A percentile compares a stretch with the other conserved stretches of the same genome.
These are phyloP conservation scores for Drosophila algonquin DNA, from an alignment of 2,888 invertebrate genomes.

Conservation along the genomic window DNA sequence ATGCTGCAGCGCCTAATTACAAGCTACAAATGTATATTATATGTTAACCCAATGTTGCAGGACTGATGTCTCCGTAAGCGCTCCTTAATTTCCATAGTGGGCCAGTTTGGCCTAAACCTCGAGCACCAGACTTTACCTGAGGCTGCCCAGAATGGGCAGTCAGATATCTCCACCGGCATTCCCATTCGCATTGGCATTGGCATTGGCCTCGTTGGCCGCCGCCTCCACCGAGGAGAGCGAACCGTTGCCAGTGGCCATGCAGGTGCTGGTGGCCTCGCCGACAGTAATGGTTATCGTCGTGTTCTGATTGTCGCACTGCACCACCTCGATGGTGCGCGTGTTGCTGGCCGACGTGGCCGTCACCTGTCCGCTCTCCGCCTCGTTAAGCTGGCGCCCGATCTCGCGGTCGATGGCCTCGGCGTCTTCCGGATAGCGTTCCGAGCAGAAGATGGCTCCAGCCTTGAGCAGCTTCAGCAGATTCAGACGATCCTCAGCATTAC, in stretches of 20 bases:
- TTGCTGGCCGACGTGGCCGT: constrained; percentile 51
- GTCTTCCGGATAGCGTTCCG: constrained; percentile 83
- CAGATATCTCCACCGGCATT: constrained; percentile 78
- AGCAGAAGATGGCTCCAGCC: constrained; percentile 83
- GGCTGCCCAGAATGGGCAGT: constrained; percentile 83
- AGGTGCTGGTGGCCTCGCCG: constrained; percentile 61
- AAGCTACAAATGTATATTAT: constrained; percentile 70
- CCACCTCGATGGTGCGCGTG: constrained; percentile 80
- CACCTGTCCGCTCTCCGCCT: constrained; percentile 65
- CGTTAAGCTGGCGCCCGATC: constrained; percentile 80
- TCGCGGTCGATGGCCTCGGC: constrained; percentile 83
- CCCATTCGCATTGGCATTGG: constrained; percentile 60
- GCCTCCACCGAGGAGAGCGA: constrained; percentile 35
- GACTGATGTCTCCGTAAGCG: constrained; percentile 63
- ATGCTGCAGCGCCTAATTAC: constrained; percentile 46
- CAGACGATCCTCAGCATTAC: constrained; percentile 94
- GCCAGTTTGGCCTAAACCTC: constrained; percentile 24
- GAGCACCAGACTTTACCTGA: constrained; percentile 79
- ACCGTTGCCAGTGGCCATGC: constrained; percentile 33
- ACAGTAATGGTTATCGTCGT: constrained; percentile 74
- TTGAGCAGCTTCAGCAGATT: constrained; percentile 90
- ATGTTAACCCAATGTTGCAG: constrained; percentile 77
- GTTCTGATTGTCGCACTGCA: constrained; percentile 76
- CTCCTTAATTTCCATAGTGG: constrained; percentile 1
- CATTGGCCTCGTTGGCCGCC: constrained; percentile 60